A percentile compares a stretch with the other conserved stretches of the same genome.
Evolutionary conservation across 37 sponge, comb jelly and placozoan genomes (phyloP).

Genomic region (Dysidea cf. avara): DNA sequence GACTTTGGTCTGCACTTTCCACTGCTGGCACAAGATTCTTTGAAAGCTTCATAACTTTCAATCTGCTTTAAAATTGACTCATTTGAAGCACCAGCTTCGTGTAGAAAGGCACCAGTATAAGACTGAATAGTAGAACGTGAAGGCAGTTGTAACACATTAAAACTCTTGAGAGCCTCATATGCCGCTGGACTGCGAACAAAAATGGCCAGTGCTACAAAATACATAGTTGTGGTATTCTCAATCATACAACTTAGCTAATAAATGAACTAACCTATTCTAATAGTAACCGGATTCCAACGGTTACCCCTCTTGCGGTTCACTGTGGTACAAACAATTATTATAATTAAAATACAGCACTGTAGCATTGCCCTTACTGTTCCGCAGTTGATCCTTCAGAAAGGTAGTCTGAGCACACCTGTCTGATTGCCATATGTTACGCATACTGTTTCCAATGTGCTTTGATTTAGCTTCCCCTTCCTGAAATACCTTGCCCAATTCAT

Average conservation of each 20-base stretch:
- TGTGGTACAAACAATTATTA: not conserved
- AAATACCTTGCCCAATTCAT: not conserved
- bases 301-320: not conserved
- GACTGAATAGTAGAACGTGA: constrained; percentile 1
- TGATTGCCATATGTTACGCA: not conserved
- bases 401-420: not conserved
- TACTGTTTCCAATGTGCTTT: not conserved
- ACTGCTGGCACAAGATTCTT: too few species aligned
- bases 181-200: constrained; percentile 1
- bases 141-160: constrained; percentile 1
- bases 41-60: too few species aligned
- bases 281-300: constrained; percentile 6
- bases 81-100: not conserved
- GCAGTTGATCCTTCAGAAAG: constrained; percentile 2
- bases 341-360: not conserved
- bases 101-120: constrained; percentile 6
- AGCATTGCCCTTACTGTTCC: not conserved
- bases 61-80: too few species aligned
- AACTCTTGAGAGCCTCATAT: constrained; percentile 20
- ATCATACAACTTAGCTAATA: too few species aligned
- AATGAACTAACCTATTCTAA: not conserved
- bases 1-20: too few species aligned
- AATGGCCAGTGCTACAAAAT: too few species aligned
- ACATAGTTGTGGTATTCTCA: too few species aligned
- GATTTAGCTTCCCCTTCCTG: not conserved